These are phyloP conservation scores for Neosilurus hyrtlii DNA, from an alignment of 2,797 vertebrate species.

Conservation along the genomic window DNA sequence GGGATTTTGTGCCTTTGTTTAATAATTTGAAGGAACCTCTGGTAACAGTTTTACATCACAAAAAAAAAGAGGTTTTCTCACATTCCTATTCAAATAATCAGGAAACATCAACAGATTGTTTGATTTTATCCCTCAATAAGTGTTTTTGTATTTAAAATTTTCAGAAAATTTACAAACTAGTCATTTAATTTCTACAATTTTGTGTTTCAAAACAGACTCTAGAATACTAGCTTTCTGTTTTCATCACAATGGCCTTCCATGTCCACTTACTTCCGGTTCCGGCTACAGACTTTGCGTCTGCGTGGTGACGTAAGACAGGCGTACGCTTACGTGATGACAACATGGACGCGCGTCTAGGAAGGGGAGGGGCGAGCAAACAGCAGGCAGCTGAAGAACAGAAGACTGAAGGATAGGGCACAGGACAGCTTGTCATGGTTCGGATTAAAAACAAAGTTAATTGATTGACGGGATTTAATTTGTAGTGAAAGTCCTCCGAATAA, in stretches of 20 bases:
- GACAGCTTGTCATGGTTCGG: slow-evolving; percentile 8
- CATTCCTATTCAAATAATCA: not conserved
- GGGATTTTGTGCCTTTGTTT: too few relatives aligned
- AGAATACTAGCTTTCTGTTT: not conserved
- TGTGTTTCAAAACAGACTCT: not conserved
- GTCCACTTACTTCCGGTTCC: too few relatives aligned
- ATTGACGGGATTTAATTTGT: slow-evolving; percentile 7
- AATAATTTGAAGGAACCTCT: too few relatives aligned
- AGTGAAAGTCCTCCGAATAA: not conserved
- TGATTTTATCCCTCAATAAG: not conserved
- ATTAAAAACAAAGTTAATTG: not conserved
- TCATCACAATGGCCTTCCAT: not conserved
- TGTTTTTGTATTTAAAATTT: not conserved
- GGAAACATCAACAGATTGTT: not conserved
- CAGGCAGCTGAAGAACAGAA: not conserved
- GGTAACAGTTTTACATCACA: not conserved
- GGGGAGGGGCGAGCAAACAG: slow-evolving; percentile 8
- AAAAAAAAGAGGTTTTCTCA: not conserved
- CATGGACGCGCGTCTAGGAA: slow-evolving; percentile 50
- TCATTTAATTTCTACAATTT: not conserved
- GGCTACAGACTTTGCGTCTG: too few relatives aligned
- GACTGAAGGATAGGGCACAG: slow-evolving; percentile 18
- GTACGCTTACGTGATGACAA: slow-evolving; percentile 46
- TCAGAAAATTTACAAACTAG: not conserved
- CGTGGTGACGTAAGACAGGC: slow-evolving; percentile 14